Evolutionary conservation across 1,140 invertebrate species (phyloP).

Genomic region (Lanistes nyassanus): DNA sequence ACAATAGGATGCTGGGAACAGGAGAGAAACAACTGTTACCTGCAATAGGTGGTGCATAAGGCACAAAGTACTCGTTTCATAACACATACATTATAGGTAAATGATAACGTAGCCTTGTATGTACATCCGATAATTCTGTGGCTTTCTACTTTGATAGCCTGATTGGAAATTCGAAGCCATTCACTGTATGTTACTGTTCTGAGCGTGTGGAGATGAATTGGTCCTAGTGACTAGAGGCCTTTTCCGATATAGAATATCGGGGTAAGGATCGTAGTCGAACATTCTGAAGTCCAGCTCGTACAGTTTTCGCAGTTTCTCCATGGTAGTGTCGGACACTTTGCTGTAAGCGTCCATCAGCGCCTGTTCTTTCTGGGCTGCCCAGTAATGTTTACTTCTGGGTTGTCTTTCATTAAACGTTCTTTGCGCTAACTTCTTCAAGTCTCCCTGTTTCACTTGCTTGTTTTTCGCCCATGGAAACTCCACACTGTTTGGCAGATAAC

Average conservation of each 20-base stretch:
- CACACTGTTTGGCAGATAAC: conserved; percentile 30
- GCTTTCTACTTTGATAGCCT: too few relatives aligned
- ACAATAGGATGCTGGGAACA: too few relatives aligned
- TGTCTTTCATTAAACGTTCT: not conserved
- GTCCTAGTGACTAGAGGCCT: not conserved
- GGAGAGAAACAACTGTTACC: too few relatives aligned
- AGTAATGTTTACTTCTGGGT: not conserved
- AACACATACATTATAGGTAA: too few relatives aligned
- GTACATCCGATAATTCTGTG: too few relatives aligned
- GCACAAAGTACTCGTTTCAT: too few relatives aligned
- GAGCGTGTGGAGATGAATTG: too few relatives aligned
- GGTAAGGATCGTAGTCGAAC: conserved; percentile 21
- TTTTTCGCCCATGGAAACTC: not conserved
- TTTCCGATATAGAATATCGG: conserved; percentile 14
- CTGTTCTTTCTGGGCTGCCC: conserved; percentile 2
- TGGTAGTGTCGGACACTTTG: not conserved
- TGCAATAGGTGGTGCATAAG: too few relatives aligned
- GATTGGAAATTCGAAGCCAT: too few relatives aligned
- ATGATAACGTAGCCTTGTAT: too few relatives aligned
- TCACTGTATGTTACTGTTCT: too few relatives aligned
- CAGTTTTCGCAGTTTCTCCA: not conserved
- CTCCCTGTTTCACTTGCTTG: not conserved
- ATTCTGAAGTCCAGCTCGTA: conserved; percentile 12
- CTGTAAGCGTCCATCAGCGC: conserved; percentile 13
- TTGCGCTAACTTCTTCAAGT: not conserved